Evolutionary conservation across 1,140 invertebrate genomes (phyloP), one percentile per base, ranked within the genome.

Genomic region (Temnothorax curvispinosus): DNA sequence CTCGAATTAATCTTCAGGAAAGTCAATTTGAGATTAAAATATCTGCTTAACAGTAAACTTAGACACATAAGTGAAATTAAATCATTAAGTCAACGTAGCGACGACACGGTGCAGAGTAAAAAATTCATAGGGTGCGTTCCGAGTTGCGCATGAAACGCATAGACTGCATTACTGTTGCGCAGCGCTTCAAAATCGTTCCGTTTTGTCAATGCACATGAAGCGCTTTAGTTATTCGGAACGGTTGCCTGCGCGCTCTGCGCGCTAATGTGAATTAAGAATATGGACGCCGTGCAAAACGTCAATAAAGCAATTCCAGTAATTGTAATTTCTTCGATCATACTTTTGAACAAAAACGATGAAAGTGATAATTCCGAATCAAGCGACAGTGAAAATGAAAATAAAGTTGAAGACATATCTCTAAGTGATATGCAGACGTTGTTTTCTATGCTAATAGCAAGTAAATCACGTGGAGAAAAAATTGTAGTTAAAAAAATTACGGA

Each of bases 151-250:
- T 65, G 65, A 47, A 69, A 15, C n/a, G 65, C n/a, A 27, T 69
- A 65, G 6, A 64, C 32, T 38, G 41, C 38, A 44, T 47, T 47
- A 69, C 9, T 41, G 11, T 15, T 69, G 41, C 21, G 65, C 13
- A 44, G 41, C 21, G 41, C 65, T 27, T 27, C 27, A 5, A 69
- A 15, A 69, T 69, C 15, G n/a, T 47, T 69, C 65, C 21, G 21
- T 47, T 69, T 47, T 47, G 5, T 69, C n/a, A 69, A 69, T 69
- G 65, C 41, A 41, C 65, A 44, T 69, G 13, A 69, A 27, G 11
- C 41, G 41, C 21, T 47, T 69, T 4, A 7, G 11, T 6, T 21
- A 69, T 44, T 69, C 11, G 65, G n/a, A 69, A 27, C 38, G n/a
- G 9, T 69, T 47, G 8, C 11, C 3, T 69, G 5, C 6, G 38